Conservation (phyloP, 2,113 vertebrate species). For the Himantopus leucocephalus region DNA sequence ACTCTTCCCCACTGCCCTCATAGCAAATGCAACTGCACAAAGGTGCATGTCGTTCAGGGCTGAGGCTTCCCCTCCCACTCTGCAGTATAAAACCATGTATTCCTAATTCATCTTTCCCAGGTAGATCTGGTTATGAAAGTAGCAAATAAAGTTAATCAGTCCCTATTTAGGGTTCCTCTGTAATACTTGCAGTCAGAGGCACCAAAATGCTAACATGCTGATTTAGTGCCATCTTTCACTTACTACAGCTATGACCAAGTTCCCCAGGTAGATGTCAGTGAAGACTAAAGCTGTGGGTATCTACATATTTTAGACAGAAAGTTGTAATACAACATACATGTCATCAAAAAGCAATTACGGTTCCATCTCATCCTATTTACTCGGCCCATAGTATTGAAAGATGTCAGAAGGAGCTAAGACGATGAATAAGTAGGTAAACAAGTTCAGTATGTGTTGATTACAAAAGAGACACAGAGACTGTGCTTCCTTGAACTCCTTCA, state of each 20-base stretch:
- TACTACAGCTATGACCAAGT: background rate
- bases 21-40: background rate
- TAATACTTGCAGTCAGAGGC: background rate
- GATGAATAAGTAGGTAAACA: background rate
- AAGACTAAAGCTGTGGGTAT: background rate
- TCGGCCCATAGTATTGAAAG: background rate
- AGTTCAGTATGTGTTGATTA: background rate
- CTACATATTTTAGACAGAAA: background rate
- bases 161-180: background rate
- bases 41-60: rapidly evolving
- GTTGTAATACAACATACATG: background rate
- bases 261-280: background rate
- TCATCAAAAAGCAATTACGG: background rate
- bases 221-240: background rate
- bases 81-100: background rate
- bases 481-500: background rate
- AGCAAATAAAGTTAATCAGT: background rate
- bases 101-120: background rate
- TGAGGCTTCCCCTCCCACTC: background rate
- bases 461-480: background rate
- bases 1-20: background rate
- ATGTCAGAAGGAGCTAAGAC: background rate
- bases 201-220: background rate
- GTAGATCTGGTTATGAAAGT: background rate
- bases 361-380: background rate